Evolutionary conservation across 2,113 vertebrate genomes (phyloP).

Genomic region (Martes martes): DNA sequence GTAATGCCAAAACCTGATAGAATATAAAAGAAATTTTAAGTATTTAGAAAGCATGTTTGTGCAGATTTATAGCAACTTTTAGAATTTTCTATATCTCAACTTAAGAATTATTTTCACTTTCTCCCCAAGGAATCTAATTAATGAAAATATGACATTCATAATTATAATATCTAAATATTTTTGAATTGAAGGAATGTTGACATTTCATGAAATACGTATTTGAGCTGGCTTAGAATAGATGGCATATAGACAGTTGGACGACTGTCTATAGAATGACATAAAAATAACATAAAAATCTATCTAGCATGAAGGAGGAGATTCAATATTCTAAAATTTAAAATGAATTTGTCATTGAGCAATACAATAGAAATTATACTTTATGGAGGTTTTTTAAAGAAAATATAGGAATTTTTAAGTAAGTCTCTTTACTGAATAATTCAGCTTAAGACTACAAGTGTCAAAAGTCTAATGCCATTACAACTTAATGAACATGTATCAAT

Average conservation of each 20-base stretch:
- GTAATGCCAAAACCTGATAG: background rate
- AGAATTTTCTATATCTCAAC: conserved; percentile 52
- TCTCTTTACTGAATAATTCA: background rate
- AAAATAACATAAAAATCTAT: background rate
- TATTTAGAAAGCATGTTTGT: conserved; percentile 71
- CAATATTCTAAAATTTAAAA: background rate
- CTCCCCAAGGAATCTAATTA: background rate
- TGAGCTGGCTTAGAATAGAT: background rate
- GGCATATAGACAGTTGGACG: background rate
- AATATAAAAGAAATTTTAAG: conserved; percentile 44
- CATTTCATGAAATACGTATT: background rate
- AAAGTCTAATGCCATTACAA: background rate
- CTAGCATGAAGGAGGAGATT: background rate
- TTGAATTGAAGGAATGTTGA: conserved; percentile 13
- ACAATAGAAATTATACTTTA: background rate
- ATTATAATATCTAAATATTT: conserved; percentile 24
- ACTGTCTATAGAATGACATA: background rate
- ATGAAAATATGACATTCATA: background rate
- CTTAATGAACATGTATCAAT: background rate
- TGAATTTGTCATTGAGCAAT: background rate
- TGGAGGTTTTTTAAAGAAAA: background rate
- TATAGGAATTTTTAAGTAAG: background rate
- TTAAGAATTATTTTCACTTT: conserved; percentile 53
- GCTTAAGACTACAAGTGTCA: background rate
- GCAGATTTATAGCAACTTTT: conserved; percentile 67